phyloP scores from a whole-genome alignment of 2,888 invertebrate species.

The Tipula lateralis region DNA sequence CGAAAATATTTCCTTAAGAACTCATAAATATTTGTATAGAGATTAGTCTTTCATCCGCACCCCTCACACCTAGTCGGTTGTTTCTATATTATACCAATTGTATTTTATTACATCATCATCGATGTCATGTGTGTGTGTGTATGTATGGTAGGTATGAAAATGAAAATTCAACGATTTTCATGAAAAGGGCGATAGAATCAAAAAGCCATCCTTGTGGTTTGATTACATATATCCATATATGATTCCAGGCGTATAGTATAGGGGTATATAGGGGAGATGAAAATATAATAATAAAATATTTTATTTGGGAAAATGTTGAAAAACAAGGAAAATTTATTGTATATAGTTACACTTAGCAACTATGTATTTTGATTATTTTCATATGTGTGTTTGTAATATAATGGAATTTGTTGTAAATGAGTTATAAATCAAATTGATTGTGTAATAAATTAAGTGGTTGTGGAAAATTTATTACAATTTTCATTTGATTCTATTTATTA shows the following conservation, averaged over 20 bases:
- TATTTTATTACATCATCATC: conserved; percentile 3
- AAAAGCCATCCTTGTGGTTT: neutral
- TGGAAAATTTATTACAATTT: neutral
- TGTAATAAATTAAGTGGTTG: conserved; percentile 27
- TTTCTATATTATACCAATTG: neutral
- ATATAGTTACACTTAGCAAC: neutral
- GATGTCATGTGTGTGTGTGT: neutral
- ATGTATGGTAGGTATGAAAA: too few relatives aligned
- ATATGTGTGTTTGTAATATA: neutral
- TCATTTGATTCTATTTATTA: neutral
- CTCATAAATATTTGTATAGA: conserved; percentile 29
- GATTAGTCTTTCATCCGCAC: conserved; percentile 25
- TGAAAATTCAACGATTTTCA: neutral
- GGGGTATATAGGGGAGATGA: neutral
- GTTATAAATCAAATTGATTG: conserved; percentile 28
- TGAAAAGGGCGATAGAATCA: neutral
- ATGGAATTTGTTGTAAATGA: neutral
- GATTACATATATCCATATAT: neutral
- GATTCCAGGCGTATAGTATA: too few relatives aligned
- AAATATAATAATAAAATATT: neutral
- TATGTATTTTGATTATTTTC: neutral
- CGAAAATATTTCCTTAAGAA: conserved; percentile 30
- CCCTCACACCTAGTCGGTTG: too few relatives aligned
- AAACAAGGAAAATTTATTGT: neutral
- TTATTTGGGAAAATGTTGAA: neutral